These are phyloP conservation scores for Paelopatides confundens DNA, from an alignment of 53 echinoderm and acorn worm species.

Conservation along the genomic window DNA sequence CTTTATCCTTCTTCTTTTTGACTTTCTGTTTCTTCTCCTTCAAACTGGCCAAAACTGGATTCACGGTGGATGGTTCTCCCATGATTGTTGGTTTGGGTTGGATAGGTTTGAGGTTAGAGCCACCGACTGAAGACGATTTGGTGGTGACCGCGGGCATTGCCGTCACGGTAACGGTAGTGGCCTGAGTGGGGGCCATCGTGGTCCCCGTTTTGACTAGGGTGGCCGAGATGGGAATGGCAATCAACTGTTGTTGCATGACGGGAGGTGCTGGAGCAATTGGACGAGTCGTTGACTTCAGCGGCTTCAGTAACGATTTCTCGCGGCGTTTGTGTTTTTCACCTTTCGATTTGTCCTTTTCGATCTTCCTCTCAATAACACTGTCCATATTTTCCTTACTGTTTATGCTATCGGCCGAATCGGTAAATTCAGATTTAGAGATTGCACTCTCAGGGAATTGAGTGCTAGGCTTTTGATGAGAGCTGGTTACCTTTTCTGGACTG, in stretches of 20 bases:
- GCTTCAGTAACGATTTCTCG: slow-evolving; percentile 74
- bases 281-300: slow-evolving; percentile 71
- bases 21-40: slow-evolving; percentile 85
- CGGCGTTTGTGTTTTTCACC: slow-evolving; percentile 90
- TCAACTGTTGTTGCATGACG: slow-evolving; percentile 84
- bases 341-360: slow-evolving; percentile 85
- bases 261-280: slow-evolving; percentile 80
- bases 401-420: slow-evolving; percentile 39
- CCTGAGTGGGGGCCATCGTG: slow-evolving; percentile 66
- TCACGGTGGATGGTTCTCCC: slow-evolving; percentile 60
- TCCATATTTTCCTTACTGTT: slow-evolving; percentile 58
- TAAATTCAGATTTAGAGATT: background rate
- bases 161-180: slow-evolving; percentile 67
- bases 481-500: slow-evolving; percentile 67
- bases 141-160: slow-evolving; percentile 67
- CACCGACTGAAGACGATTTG: slow-evolving; percentile 49
- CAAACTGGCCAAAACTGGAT: slow-evolving; percentile 57
- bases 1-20: slow-evolving; percentile 85
- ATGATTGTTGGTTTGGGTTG: slow-evolving; percentile 90
- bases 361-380: slow-evolving; percentile 64
- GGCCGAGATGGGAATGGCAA: slow-evolving; percentile 93
- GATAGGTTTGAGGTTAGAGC: slow-evolving; percentile 84
- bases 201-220: slow-evolving; percentile 73
- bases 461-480: slow-evolving; percentile 57
- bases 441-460: slow-evolving; percentile 43